phyloP scores from a whole-genome alignment of 2,888 invertebrate genomes.

The Noctua comes region DNA sequence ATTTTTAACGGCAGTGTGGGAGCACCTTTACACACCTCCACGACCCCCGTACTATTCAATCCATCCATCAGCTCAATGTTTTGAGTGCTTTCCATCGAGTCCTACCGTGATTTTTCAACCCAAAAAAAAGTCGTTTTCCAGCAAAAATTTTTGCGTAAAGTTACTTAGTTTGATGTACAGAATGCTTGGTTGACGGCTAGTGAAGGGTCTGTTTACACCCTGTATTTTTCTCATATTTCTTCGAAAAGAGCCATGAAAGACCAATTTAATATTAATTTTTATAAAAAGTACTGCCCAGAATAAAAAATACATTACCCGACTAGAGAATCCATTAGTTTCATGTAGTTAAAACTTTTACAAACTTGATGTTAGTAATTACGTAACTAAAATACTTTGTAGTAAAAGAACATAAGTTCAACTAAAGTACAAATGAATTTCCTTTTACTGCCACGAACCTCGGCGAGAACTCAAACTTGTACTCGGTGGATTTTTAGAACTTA shows the following conservation, averaged over 20 bases:
- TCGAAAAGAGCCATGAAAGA: neutral
- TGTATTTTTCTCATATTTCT: neutral
- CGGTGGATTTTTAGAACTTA: conserved; percentile 31
- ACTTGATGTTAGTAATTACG: conserved; percentile 47
- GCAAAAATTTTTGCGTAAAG: too few species aligned
- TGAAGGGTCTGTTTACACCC: too few species aligned
- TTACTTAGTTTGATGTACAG: too few species aligned
- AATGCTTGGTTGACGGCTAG: too few species aligned
- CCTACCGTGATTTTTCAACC: too few species aligned
- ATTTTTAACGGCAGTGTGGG: too few species aligned
- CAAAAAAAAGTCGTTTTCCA: too few species aligned
- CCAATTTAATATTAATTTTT: neutral
- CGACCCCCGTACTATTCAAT: too few species aligned
- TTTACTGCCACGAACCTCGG: conserved; percentile 41
- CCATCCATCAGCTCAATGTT: too few species aligned
- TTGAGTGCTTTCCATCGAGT: too few species aligned
- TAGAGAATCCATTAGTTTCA: conserved; percentile 20
- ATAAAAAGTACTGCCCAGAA: neutral
- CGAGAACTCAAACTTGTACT: conserved; percentile 37
- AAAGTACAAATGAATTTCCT: conserved; percentile 52
- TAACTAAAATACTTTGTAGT: conserved; percentile 45
- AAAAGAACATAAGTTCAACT: conserved; percentile 29
- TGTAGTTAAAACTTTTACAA: conserved; percentile 32
- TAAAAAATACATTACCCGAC: neutral
- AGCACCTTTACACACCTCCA: too few species aligned